Conservation (phyloP, 1,140 invertebrate genomes). For the Hirudo medicinalis region DNA sequence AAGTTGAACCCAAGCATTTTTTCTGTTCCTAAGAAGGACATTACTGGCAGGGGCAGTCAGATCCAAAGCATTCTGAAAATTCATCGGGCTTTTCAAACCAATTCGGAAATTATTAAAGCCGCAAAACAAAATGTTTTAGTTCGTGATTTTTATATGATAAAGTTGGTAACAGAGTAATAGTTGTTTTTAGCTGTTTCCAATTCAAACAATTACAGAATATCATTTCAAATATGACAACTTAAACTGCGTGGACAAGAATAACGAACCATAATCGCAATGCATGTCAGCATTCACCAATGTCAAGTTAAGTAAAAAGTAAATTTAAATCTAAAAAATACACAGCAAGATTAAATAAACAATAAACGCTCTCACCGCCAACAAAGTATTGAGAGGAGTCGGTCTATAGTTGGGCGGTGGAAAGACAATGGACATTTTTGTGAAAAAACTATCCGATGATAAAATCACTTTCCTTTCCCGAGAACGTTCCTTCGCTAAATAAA, state of each 20-base stretch:
- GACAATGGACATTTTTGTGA: neutral
- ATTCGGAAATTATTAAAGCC: neutral
- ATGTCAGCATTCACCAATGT: too few species aligned
- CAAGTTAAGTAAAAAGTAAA: too few species aligned
- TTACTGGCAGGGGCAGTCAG: constrained; percentile 79
- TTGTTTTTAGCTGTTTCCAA: neutral
- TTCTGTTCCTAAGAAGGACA: constrained; percentile 61
- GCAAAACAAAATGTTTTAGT: neutral
- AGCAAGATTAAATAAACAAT: too few species aligned
- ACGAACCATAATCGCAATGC: too few species aligned
- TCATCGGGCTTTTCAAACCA: neutral
- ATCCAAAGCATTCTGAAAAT: constrained; percentile 78
- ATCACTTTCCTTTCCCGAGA: too few species aligned
- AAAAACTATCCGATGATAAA: too few species aligned
- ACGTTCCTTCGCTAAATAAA: too few species aligned
- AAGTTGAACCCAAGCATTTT: constrained; percentile 72
- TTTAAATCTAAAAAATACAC: too few species aligned
- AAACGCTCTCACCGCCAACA: constrained; percentile 15
- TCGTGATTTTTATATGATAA: neutral
- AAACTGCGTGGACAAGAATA: too few species aligned
- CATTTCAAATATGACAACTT: too few species aligned
- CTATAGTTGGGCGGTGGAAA: constrained; percentile 17
- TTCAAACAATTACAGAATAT: too few species aligned
- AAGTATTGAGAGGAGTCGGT: constrained; percentile 10
- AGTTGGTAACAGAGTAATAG: neutral